Base-by-base conservation (phyloP, 2,113 vertebrate species). In the Laterallus jamaicensis region DNA sequence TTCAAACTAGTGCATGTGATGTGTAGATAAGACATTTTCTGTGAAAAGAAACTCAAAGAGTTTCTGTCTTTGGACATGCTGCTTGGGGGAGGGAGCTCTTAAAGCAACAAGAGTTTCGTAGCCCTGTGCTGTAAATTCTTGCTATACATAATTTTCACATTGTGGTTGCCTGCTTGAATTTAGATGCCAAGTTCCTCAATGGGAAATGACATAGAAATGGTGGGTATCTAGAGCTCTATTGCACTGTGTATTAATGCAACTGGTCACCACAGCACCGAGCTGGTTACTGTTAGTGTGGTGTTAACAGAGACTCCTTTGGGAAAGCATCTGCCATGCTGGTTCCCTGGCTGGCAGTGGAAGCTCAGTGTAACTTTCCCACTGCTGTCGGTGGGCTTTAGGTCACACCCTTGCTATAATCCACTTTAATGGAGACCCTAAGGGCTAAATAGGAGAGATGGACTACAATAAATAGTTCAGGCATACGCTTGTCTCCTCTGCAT, bases 1-100 rank as follows among this genome's bases (percentile, higher is more conserved):
- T 96, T 94, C 54, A 95, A 89, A 86, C 47, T 86, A 66, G 55
- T 25, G 58, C 28, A 39, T 95, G 92, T n/a, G 88, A 93, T 92
- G 50, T 25, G 24, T 52, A 90, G 93, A 94, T 94, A 96, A 94
- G 60, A 81, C 37, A 15, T 32, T 75, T 93, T 95, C 86, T 73
- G 25, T 84, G 86, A 76, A 95, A 89, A 78, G 25, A 75, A 88
- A 75, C 71, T 91, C 49, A 6, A 55, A 80, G 71, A 92, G 31
- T 37, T 85, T 70, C 32, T 84, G 75, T 83, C 90, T 93, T 86
- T 44, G 42, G 68, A 86, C 31, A 66, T 49, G 66, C 21, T 81
- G 69, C 35, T 39, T 70, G 24, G 2, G 3, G 54, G 13, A 44
- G 52, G 50, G 63, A 67, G 49, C 31, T 93, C 76, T 88, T 88